A percentile compares a stretch with the other conserved stretches of the same genome.
These are phyloP conservation scores for Halocynthia aurantium DNA, from an alignment of 23 tunicate genomes.

Conservation along the genomic window DNA sequence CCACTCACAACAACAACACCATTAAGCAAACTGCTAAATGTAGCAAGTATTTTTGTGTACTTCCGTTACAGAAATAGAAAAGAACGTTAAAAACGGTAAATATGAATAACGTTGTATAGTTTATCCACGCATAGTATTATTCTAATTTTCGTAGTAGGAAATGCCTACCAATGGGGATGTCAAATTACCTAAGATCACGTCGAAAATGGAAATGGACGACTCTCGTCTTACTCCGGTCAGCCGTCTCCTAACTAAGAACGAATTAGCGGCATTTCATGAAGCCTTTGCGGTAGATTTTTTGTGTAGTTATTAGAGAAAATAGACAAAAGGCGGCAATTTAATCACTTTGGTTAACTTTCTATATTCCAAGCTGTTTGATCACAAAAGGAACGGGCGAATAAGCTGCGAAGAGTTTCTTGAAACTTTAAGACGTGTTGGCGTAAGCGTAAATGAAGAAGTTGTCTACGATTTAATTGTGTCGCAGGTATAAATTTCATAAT, in stretches of 20 bases:
- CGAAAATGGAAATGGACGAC: slow-evolving; percentile 31
- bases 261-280: slow-evolving; percentile 47
- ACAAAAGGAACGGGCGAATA: slow-evolving; percentile 42
- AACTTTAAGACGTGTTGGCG: slow-evolving; percentile 57
- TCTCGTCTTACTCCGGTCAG: slow-evolving; percentile 38
- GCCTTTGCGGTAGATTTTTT: slow-evolving; percentile 31
- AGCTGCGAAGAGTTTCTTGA: slow-evolving; percentile 56
- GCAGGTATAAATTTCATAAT: slow-evolving; percentile 27
- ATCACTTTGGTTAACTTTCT: slow-evolving; percentile 1
- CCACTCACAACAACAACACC: no score
- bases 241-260: slow-evolving; percentile 34
- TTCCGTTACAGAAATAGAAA: no score
- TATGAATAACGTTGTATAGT: no score
- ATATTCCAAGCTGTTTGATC: slow-evolving; percentile 43
- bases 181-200: no score
- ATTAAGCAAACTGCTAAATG: no score
- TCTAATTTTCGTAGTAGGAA: no score
- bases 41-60: no score
- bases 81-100: no score
- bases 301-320: neutral
- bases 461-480: slow-evolving; percentile 47
- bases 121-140: no score
- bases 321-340: neutral
- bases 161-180: no score
- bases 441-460: slow-evolving; percentile 38